Evolutionary conservation across 2,113 vertebrate genomes (phyloP).

Genomic region (Agapornis roseicollis): DNA sequence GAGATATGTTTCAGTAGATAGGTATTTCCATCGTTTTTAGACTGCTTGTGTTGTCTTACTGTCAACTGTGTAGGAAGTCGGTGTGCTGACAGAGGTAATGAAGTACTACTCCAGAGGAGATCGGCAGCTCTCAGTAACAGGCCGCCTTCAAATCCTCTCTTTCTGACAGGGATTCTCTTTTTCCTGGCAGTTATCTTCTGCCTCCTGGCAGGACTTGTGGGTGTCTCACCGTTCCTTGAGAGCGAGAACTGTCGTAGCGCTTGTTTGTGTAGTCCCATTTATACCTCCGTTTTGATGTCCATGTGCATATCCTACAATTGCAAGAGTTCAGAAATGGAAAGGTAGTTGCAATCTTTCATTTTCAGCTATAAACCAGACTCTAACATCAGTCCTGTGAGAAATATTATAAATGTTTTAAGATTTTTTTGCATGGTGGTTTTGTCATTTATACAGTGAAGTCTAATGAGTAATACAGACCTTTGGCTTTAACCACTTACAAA

Average conservation of each 20-base stretch:
- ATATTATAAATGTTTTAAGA: not conserved
- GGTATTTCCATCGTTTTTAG: not conserved
- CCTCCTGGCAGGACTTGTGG: not conserved
- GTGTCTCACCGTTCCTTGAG: rapidly evolving
- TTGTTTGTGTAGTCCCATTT: not conserved
- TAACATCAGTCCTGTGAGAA: not conserved
- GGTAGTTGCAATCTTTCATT: not conserved
- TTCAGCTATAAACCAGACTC: not conserved
- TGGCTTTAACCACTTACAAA: not conserved
- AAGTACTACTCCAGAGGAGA: not conserved
- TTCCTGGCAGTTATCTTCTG: not conserved
- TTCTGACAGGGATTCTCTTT: not conserved
- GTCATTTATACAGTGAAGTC: not conserved
- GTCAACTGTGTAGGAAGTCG: not conserved
- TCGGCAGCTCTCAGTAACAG: not conserved
- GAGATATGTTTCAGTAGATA: not conserved
- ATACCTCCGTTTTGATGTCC: not conserved
- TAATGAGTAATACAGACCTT: not conserved
- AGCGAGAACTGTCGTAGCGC: rapidly evolving
- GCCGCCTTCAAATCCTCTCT: not conserved
- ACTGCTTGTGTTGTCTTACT: not conserved
- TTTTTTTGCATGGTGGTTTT: not conserved
- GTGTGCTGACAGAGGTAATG: not conserved
- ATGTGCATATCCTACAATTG: not conserved
- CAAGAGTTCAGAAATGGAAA: not conserved